These are phyloP conservation scores for Germaria angustata DNA, from an alignment of 2,888 invertebrate genomes.

Conservation along the genomic window DNA sequence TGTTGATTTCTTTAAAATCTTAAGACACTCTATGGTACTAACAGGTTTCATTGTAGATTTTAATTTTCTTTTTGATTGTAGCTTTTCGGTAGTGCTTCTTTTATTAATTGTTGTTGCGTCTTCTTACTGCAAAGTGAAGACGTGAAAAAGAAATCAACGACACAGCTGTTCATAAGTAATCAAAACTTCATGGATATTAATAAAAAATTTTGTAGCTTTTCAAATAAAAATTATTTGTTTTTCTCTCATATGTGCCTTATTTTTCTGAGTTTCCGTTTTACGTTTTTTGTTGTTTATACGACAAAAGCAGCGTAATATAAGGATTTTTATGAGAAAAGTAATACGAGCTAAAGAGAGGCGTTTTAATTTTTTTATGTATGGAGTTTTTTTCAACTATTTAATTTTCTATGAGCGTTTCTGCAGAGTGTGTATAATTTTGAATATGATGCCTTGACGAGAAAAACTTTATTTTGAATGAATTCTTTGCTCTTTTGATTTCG, in stretches of 20 bases:
- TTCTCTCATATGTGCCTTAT: conserved; percentile 37
- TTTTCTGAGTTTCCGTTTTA: conserved; percentile 72
- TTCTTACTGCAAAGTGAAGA: conserved; percentile 57
- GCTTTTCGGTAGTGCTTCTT: conserved; percentile 50
- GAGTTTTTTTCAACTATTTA: conserved; percentile 51
- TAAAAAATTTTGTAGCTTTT: conserved; percentile 65
- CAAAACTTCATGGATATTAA: conserved; percentile 70
- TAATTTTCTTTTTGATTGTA: conserved; percentile 55
- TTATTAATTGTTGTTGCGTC: conserved; percentile 40
- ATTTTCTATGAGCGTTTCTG: conserved; percentile 65
- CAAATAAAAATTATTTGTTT: conserved; percentile 38
- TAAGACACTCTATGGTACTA: conserved; percentile 75
- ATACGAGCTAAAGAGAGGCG: conserved; percentile 78
- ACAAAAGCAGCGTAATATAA: background rate
- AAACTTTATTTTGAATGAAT: conserved; percentile 58
- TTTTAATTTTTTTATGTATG: conserved; percentile 70
- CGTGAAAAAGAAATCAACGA: conserved; percentile 40
- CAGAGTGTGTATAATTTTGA: conserved; percentile 58
- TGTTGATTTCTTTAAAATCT: conserved; percentile 60
- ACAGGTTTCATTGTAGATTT: conserved; percentile 75
- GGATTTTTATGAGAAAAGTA: conserved; percentile 69
- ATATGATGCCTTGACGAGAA: conserved; percentile 44
- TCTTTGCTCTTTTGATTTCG: conserved; percentile 29
- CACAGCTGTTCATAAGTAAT: conserved; percentile 65
- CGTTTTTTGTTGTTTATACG: conserved; percentile 52